phyloP scores from a whole-genome alignment of 2,888 invertebrate genomes.

The Isotomurus palustris region DNA sequence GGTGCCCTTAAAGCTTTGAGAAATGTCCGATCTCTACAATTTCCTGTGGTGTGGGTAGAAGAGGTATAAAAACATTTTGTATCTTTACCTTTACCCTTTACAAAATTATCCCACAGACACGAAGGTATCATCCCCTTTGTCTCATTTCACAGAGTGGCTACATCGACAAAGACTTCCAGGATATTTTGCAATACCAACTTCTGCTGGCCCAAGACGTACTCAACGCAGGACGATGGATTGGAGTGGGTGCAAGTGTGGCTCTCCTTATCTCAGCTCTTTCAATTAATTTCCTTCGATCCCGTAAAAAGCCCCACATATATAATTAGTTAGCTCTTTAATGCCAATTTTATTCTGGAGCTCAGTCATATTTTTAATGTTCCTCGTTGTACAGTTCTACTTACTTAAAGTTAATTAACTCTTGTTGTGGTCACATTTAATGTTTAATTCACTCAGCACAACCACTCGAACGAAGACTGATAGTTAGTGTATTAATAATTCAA shows the following conservation, averaged over 20 bases:
- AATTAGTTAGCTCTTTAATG: no score
- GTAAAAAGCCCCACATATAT: constrained; percentile 12
- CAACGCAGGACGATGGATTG: constrained; percentile 11
- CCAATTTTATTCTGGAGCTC: no score
- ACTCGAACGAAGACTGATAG: background rate
- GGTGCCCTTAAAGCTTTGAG: constrained; percentile 19
- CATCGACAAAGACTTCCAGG: constrained; percentile 4
- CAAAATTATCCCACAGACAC: background rate
- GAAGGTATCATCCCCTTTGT: no score
- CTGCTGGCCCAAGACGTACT: background rate
- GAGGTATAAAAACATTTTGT: constrained; percentile 9
- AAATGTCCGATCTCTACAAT: constrained; percentile 24
- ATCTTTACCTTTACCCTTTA: background rate
- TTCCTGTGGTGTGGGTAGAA: constrained; percentile 35
- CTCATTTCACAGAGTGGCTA: background rate
- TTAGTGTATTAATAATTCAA: no score
- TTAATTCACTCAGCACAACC: background rate
- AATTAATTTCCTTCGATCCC: constrained; percentile 11
- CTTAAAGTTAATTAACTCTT: no score
- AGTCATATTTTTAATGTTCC: no score
- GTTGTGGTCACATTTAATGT: no score
- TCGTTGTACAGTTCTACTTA: no score
- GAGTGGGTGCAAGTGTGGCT: constrained; percentile 7
- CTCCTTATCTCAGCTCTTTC: constrained; percentile 10
- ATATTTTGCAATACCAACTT: background rate